Evolutionary conservation across 92 coral and sea anemone genomes (phyloP).

Genomic region (Galaxea fascicularis): DNA sequence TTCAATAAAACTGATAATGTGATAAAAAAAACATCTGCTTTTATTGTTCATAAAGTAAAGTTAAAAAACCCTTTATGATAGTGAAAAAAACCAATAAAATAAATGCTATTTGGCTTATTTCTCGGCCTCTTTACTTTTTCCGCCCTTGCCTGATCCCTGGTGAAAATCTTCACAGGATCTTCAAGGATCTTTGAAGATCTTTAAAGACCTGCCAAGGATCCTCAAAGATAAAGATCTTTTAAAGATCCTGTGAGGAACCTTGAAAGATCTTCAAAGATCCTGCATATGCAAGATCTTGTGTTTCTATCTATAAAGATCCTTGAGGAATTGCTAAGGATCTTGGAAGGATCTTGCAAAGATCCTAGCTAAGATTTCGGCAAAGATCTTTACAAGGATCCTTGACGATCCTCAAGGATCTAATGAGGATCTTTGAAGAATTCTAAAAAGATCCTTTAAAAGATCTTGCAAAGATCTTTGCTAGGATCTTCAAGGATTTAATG

Average conservation of each 20-base stretch:
- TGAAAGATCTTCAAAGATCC: conserved; percentile 1
- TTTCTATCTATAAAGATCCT: background rate
- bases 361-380: background rate
- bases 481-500: background rate
- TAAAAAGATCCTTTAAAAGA: background rate
- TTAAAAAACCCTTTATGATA: background rate
- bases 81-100: background rate
- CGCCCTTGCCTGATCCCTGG: background rate
- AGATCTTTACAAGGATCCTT: background rate
- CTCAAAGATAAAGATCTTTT: background rate
- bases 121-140: no score
- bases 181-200: background rate
- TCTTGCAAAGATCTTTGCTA: conserved; percentile 5
- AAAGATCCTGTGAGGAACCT: conserved; percentile 4
- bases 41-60: background rate
- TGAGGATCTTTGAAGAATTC: background rate
- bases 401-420: no score
- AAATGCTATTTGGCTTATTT: no score
- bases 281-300: background rate
- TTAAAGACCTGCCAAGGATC: background rate
- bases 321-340: no score
- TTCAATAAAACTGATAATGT: background rate
- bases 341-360: no score
- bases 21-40: background rate
- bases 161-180: conserved; percentile 1